Conservation (phyloP, 2,113 vertebrate genomes). For the Amblyopsis rosae region DNA sequence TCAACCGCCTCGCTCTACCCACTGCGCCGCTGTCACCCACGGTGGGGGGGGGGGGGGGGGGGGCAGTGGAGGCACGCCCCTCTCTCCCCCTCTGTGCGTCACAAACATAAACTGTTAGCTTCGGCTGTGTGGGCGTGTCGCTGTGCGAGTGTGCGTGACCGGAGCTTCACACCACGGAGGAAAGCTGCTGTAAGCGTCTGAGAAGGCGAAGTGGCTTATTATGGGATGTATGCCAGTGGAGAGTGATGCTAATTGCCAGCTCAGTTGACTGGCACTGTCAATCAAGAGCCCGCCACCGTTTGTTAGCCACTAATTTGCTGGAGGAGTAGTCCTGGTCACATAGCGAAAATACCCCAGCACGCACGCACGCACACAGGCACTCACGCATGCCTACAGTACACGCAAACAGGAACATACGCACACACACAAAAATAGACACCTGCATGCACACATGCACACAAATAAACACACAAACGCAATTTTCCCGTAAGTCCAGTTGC, state of each 20-base stretch:
- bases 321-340: constrained; percentile 2
- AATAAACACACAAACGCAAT: neutral
- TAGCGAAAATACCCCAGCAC: neutral
- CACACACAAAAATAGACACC: constrained; percentile 1
- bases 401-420: neutral
- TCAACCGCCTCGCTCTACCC: no score
- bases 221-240: constrained; percentile 19
- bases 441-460: neutral
- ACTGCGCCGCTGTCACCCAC: no score
- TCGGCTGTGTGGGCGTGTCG: no score
- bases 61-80: no score
- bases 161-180: neutral
- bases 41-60: no score
- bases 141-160: neutral
- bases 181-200: neutral
- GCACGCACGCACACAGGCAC: neutral
- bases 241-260: constrained; percentile 34
- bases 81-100: no score
- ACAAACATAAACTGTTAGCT: no score
- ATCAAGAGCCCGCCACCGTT: constrained; percentile 15
- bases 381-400: neutral
- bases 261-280: constrained; percentile 17
- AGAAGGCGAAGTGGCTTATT: neutral
- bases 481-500: neutral
- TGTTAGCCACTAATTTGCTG: constrained; percentile 14